Evolutionary conservation across 2,888 invertebrate species (phyloP).

Genomic region (Cheilosia vulpina): DNA sequence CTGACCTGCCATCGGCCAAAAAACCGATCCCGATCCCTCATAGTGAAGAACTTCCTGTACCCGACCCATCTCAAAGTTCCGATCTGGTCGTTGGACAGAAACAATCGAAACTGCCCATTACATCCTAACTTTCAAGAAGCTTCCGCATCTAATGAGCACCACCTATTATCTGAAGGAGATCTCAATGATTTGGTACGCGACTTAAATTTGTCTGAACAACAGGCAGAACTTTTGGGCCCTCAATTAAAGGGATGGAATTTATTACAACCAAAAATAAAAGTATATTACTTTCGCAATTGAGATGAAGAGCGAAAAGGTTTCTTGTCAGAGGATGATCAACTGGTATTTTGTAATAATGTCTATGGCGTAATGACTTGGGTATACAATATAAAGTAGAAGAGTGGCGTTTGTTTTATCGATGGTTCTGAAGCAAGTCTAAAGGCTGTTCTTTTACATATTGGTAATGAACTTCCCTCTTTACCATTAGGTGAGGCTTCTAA

Average conservation of each 20-base stretch:
- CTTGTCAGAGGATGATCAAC: no score
- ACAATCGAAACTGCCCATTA: background rate
- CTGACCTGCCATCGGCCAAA: no score
- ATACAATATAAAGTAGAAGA: background rate
- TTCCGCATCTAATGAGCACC: constrained; percentile 2
- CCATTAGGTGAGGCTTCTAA: no score
- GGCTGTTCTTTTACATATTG: background rate
- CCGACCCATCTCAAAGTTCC: background rate
- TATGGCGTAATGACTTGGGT: no score
- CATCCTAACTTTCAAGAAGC: background rate
- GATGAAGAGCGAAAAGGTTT: background rate
- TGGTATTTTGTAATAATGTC: no score
- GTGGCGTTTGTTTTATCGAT: background rate
- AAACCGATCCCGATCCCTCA: background rate
- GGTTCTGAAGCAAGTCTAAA: background rate
- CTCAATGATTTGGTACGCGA: constrained; percentile 14
- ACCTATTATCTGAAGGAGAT: background rate
- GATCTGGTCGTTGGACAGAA: no score
- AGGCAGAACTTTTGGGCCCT: constrained; percentile 74
- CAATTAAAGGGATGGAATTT: no score
- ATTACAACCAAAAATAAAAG: background rate
- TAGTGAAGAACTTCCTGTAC: background rate
- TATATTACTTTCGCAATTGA: background rate
- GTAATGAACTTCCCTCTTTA: no score
- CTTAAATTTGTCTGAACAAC: constrained; percentile 4